These are phyloP conservation scores for Protaetia brevitarsis DNA, from an alignment of 1,140 invertebrate species.

Conservation along the genomic window DNA sequence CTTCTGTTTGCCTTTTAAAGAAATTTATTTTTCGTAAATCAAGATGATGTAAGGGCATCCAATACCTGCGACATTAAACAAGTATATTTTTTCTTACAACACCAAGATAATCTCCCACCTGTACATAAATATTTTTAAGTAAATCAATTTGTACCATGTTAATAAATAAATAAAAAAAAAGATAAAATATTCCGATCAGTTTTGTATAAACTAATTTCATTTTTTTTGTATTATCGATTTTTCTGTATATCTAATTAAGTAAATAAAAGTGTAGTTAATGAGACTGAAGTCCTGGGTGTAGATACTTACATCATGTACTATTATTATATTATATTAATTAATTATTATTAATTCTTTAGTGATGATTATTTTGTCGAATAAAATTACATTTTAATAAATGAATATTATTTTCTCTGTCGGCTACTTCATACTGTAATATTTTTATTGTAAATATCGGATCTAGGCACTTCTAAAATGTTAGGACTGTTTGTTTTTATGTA, in stretches of 20 bases:
- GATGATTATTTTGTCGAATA: background rate
- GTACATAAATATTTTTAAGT: too few species aligned
- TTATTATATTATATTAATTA: constrained; percentile 3
- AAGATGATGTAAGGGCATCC: constrained; percentile 16
- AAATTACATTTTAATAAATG: too few species aligned
- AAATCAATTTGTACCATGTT: too few species aligned
- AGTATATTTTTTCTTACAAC: too few species aligned
- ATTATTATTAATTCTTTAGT: constrained; percentile 7
- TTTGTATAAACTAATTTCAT: too few species aligned
- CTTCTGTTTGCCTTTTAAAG: background rate
- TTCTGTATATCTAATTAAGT: constrained; percentile 14
- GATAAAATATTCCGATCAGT: too few species aligned
- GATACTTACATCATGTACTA: constrained; percentile 27
- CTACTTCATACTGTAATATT: constrained; percentile 3
- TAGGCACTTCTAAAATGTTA: constrained; percentile 2
- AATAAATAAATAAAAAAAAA: too few species aligned
- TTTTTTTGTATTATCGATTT: background rate
- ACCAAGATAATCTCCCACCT: too few species aligned
- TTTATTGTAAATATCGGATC: constrained; percentile 22
- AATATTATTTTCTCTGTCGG: constrained; percentile 16
- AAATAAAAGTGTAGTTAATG: too few species aligned
- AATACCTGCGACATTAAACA: constrained; percentile 14
- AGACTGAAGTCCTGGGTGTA: constrained; percentile 31
- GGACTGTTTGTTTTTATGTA: constrained; percentile 24
- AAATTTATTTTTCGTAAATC: background rate